Conservation (phyloP, 2,797 vertebrate genomes). For the Scolopax rusticola region DNA sequence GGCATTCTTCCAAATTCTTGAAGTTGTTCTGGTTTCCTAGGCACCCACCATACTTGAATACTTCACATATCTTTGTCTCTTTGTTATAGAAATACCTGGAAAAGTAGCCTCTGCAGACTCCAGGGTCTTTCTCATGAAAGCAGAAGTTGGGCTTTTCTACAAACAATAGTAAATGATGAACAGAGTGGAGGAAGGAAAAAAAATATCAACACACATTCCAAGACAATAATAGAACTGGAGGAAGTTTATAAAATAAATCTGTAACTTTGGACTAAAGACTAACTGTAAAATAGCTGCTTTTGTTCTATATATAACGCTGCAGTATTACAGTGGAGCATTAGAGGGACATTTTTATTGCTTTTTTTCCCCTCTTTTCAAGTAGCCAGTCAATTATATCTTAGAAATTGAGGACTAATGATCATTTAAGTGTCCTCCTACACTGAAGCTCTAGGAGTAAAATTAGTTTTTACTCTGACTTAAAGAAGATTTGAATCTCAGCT, state of each 20-base stretch:
- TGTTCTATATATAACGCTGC: background rate
- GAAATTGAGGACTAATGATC: background rate
- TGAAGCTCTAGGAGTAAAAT: background rate
- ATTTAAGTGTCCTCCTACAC: background rate
- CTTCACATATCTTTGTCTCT: slow-evolving; percentile 79
- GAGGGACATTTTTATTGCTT: background rate
- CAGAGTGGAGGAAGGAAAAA: background rate
- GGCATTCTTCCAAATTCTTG: slow-evolving; percentile 81
- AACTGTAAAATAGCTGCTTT: background rate
- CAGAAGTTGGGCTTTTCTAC: slow-evolving; percentile 83
- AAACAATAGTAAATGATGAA: background rate
- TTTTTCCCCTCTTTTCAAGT: background rate
- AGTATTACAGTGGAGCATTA: background rate
- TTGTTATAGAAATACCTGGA: slow-evolving; percentile 88
- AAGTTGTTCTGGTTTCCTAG: slow-evolving; percentile 95
- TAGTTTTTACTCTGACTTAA: background rate
- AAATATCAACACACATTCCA: background rate
- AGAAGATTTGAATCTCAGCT: background rate
- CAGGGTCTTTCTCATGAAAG: slow-evolving; percentile 84
- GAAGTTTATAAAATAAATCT: background rate
- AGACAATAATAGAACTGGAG: background rate
- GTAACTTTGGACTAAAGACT: background rate
- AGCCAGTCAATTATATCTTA: background rate
- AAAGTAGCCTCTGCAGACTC: slow-evolving; percentile 86
- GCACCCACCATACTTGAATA: slow-evolving; percentile 91